phyloP scores from a whole-genome alignment of 35 echinoderm and acorn worm genomes.

The Anneissia japonica region DNA sequence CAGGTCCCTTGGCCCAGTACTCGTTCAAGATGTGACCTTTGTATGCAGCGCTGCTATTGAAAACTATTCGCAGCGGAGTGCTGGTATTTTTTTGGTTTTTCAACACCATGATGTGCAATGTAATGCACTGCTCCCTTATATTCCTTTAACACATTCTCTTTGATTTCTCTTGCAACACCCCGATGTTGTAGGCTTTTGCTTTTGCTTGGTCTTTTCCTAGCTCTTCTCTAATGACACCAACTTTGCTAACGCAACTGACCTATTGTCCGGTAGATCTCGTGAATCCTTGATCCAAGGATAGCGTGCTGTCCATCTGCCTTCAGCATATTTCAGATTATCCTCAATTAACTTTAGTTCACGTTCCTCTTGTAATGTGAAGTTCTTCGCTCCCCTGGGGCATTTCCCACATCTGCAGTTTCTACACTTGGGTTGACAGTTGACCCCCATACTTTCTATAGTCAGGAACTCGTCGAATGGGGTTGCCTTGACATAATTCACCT shows the following conservation, averaged over 20 bases:
- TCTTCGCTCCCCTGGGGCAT: background rate
- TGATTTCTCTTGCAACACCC: conserved; percentile 22
- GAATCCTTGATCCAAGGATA: background rate
- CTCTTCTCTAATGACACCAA: conserved; percentile 22
- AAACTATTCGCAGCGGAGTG: conserved; percentile 6
- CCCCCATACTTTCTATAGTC: background rate
- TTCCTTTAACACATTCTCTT: background rate
- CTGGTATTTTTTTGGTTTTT: conserved; percentile 7
- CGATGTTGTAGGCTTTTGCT: conserved; percentile 4
- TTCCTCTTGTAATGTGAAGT: background rate
- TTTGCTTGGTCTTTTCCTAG: conserved; percentile 7
- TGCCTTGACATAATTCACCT: background rate
- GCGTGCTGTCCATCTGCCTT: background rate
- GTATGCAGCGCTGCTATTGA: conserved; percentile 9
- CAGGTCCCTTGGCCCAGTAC: conserved; percentile 27
- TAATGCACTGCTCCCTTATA: conserved; percentile 27
- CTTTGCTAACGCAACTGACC: conserved; percentile 11
- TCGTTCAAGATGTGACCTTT: background rate
- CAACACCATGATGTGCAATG: conserved; percentile 51
- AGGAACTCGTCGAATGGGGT: background rate
- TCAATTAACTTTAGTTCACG: background rate
- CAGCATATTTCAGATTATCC: background rate
- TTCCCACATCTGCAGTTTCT: background rate
- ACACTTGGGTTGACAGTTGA: background rate
- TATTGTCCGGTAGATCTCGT: background rate